Evolutionary conservation across 1,140 invertebrate species (phyloP), one percentile per base, ranked within the genome.

Genomic region (Notospermus geniculatus): DNA sequence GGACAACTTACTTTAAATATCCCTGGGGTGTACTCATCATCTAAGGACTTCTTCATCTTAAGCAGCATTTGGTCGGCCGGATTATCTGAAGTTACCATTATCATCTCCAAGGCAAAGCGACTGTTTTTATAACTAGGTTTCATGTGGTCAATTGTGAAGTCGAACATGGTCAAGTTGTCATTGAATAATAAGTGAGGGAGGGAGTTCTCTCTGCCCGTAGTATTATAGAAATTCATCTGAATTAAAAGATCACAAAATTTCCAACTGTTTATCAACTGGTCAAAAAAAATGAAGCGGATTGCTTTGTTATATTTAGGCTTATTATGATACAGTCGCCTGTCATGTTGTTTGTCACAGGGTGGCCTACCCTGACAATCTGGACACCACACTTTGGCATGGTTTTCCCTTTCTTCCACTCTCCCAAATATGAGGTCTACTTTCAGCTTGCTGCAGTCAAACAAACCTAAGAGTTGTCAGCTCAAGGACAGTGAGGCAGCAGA

Each of bases 1-100:
- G n/a, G 15, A 15, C 4, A 36, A 15, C 32, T 36, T 15, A 36
- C 32, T 15, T 85, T 84, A 73, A 89, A 90, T 36, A 89, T 85
- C 19, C 88, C 88, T 17, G 88, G 88, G 13, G 87, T 86, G 65
- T 89, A 86, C 68, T 90, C 88, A 72, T 90, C 88, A 72, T 90
- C 88, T 29, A 90, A 69, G 59, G 84, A 86, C 32, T 36, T 36
- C 32, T 36, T 36, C 57, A 78, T 72, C n/a, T 82, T 74, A 17
- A 85, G 69, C 13, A 71, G 59, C 36, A 80, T 78, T 0, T 39
- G 2, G 59, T 59, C 45, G 19, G 41, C 60, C 1, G 58, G 46
- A 68, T 59, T 43, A 27, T 64, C 54, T 80, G 83, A 27, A 83
- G 80, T 25, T 0, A 87, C 62, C 13, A 85, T 53, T 2, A 67